Base-by-base conservation (phyloP, 2,888 invertebrate genomes). In the Periphyllus acericola region DNA sequence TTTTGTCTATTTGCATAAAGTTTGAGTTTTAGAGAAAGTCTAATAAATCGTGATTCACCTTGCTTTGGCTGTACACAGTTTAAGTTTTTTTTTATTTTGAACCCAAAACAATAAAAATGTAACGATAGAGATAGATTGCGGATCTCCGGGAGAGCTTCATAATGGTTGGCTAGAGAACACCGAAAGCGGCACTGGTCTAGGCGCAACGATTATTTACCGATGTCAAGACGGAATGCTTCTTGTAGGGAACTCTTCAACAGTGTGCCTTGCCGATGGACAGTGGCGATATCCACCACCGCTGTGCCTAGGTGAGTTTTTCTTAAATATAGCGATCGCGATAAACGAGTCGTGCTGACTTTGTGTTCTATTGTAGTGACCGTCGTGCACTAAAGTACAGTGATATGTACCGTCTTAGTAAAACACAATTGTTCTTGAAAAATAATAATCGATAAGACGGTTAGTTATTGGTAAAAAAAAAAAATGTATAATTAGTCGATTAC, bases 161-260 rank as follows among this genome's bases (percentile, higher is more conserved):
- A 99, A 99, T 91, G 99, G 99, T 6, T 99, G 98, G 96, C 93
- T 95, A 90, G 97, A 97, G 92, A 97, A 97, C 91, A 96, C 96
- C 89, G 96, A 97, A 90, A 94, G 94, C 60, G 97, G 97, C 46
- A 98, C 98, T 6, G 97, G 96, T 0, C 93, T 98, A 52, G 98
- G 98, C 0, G 96, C 98, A 0, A 96, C 97, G 89, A 95, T 98
- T 89, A 97, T 97, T 91, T 99, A 97, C 92, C 94, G 98, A 89
- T 99, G 99, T 91, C 95, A 96, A 91, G 96, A 97, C 89, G 96
- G 96, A 89, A 98, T 98, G 96, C 94, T 95, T 90, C 94, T 98
- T 92, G 95, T 96, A 90, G 98, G 98, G 0, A 95, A 96, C 90
- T 94, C 96, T 0, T 97, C 97, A 1, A 96, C 97, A 0, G 96